Base-by-base conservation (phyloP, 1,140 invertebrate genomes). In the Diabrotica virgifera region DNA sequence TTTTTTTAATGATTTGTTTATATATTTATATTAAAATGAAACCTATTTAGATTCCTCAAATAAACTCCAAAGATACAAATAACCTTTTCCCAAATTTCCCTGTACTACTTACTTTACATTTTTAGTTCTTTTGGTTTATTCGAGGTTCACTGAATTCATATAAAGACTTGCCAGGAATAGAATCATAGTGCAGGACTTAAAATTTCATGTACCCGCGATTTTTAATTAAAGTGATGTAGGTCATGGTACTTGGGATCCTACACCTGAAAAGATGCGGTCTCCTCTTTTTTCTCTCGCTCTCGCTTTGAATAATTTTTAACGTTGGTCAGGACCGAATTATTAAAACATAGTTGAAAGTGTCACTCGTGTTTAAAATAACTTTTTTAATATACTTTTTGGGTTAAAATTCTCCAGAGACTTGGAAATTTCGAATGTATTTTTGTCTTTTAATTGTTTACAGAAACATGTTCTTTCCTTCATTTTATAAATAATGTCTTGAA, bases 141-240 rank as follows among this genome's bases (percentile, higher is more conserved):
- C 11, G 37, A 12, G 37, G 55, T 57, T 36, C 24, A 57, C 11
- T 57, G 55, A 10, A 57, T 37, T 36, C 36, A 36, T 36, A 57
- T 37, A 57, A 57, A 57, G 36, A 36, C 55, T 36, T 57, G 35
- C 35, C 36, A 36, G 55, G 12, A 12, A 53, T 57, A 57, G 4
- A 57, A 36, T 12, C 35, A 37, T 36, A 37, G 55, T 36, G 55
- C 55, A 36, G 36, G 36, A 12, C 55, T 57, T 57, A 57, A 57
- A 57, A 57, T 57, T 57, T 36, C 55, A 57, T 37, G 55, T 57
- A 57, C 55, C 36, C 55, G 55, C 55, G 55, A 57, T 36, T 57
- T 57, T 57, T 57, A 57, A 57, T 57, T 57, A 57, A 57, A 57
- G 24, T 57, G 55, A 57, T 57, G 36, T 57, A 57, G 55, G 55